phyloP scores from a whole-genome alignment of 2,797 vertebrate species.

The Oophaga sylvatica region DNA sequence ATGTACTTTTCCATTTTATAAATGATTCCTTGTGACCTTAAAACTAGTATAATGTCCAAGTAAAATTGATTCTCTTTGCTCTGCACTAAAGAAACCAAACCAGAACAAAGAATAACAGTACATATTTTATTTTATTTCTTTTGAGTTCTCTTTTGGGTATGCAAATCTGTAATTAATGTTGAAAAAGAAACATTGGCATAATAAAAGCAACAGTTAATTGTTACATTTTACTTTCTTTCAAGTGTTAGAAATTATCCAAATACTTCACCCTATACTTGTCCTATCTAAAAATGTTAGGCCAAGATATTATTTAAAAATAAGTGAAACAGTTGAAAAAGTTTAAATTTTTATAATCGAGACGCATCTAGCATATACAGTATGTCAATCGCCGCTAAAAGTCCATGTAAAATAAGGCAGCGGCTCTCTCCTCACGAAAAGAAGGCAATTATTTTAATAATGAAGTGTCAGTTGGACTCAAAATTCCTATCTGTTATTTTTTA shows the following conservation, averaged over 20 bases:
- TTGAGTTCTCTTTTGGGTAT: not conserved
- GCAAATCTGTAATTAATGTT: not conserved
- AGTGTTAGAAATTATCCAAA: not conserved
- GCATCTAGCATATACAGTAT: not conserved
- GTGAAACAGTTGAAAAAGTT: constrained; percentile 31
- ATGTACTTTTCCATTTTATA: constrained; percentile 16
- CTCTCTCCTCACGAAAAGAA: not conserved
- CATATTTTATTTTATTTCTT: not conserved
- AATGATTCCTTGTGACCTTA: not conserved
- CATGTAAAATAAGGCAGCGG: constrained; percentile 34
- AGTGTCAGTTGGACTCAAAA: constrained; percentile 36
- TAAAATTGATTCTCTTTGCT: not conserved
- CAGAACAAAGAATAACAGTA: constrained; percentile 1
- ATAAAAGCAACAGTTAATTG: not conserved
- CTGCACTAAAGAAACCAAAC: not conserved
- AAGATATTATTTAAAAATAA: constrained; percentile 5
- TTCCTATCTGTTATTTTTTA: constrained; percentile 30
- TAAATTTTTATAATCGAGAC: constrained; percentile 16
- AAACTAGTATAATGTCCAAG: not conserved
- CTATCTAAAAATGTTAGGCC: not conserved
- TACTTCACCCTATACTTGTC: not conserved
- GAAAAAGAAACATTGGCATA: not conserved
- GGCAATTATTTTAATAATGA: constrained; percentile 23
- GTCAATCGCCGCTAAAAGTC: not conserved
- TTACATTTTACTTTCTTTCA: not conserved